Evolutionary conservation across 1,140 invertebrate species (phyloP).

Genomic region (Pantala flavescens): DNA sequence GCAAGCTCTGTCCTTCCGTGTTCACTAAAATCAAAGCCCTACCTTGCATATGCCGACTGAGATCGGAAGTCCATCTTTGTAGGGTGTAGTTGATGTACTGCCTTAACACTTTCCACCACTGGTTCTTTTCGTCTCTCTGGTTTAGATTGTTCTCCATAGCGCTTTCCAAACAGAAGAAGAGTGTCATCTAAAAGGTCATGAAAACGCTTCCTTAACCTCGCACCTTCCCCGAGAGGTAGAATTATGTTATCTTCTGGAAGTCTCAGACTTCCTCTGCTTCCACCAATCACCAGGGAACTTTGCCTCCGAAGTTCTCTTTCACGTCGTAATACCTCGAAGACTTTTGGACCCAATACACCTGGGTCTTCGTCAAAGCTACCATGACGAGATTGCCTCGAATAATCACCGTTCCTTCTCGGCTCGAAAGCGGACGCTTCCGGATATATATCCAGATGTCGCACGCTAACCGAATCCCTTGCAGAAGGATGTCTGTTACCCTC

Average conservation of each 20-base stretch:
- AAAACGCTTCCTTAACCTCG: slow-evolving; percentile 48
- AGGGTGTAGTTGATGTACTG: slow-evolving; percentile 23
- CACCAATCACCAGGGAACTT: slow-evolving; percentile 6
- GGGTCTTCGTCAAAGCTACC: slow-evolving; percentile 51
- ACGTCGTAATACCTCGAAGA: slow-evolving; percentile 50
- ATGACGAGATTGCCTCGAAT: slow-evolving; percentile 2
- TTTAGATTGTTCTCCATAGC: background rate
- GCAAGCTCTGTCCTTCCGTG: too few species aligned
- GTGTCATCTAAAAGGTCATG: slow-evolving; percentile 57
- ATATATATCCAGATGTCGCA: slow-evolving; percentile 48
- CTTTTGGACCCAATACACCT: slow-evolving; percentile 69
- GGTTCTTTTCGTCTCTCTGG: slow-evolving; percentile 28
- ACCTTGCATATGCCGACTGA: slow-evolving; percentile 32
- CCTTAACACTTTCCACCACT: slow-evolving; percentile 30
- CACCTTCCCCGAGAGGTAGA: slow-evolving; percentile 33
- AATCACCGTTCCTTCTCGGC: background rate
- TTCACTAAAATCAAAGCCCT: background rate
- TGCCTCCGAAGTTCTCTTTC: background rate
- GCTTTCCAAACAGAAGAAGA: slow-evolving; percentile 49
- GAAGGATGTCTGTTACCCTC: slow-evolving; percentile 33
- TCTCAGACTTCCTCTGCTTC: background rate
- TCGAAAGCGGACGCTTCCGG: slow-evolving; percentile 35
- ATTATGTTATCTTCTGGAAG: slow-evolving; percentile 7
- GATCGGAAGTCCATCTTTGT: slow-evolving; percentile 31
- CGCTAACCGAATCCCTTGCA: slow-evolving; percentile 42